Evolutionary conservation across 2,888 invertebrate species (phyloP).

Genomic region (Caenorhabditis sp.): DNA sequence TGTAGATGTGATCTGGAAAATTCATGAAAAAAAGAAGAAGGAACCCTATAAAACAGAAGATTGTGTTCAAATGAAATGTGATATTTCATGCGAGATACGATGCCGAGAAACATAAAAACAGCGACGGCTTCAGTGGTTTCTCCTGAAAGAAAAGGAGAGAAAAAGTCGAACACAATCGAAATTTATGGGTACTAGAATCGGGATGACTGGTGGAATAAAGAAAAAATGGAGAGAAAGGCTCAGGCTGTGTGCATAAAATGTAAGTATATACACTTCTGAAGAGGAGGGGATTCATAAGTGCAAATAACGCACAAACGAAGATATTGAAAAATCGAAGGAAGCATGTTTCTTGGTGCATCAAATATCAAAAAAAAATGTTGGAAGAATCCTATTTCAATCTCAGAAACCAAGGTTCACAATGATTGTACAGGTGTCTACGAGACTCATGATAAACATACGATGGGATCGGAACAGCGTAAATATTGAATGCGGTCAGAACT

Average conservation of each 20-base stretch:
- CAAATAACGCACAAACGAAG: conserved; percentile 23
- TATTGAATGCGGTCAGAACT: background rate
- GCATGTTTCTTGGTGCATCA: conserved; percentile 4
- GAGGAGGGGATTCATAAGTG: conserved; percentile 12
- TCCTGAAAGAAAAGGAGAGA: conserved; percentile 1
- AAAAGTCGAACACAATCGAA: conserved; percentile 56
- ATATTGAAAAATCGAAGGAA: conserved; percentile 22
- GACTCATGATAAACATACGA: background rate
- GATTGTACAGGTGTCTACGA: background rate
- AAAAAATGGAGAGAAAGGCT: conserved; percentile 3
- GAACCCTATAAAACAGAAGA: conserved; percentile 32
- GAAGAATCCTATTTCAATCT: conserved; percentile 5
- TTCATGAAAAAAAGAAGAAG: background rate
- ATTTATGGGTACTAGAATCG: conserved; percentile 60
- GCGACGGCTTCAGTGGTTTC: conserved; percentile 20
- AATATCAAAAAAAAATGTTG: background rate
- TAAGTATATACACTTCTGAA: conserved; percentile 19
- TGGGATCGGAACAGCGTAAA: background rate
- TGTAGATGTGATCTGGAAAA: background rate
- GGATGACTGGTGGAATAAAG: conserved; percentile 25
- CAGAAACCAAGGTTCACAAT: background rate
- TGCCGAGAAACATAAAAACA: conserved; percentile 22
- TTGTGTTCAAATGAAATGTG: conserved; percentile 44
- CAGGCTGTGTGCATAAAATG: conserved; percentile 9
- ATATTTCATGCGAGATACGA: conserved; percentile 51